phyloP scores from a whole-genome alignment of 2,888 invertebrate species.

The Tricholauxania praeusta region DNA sequence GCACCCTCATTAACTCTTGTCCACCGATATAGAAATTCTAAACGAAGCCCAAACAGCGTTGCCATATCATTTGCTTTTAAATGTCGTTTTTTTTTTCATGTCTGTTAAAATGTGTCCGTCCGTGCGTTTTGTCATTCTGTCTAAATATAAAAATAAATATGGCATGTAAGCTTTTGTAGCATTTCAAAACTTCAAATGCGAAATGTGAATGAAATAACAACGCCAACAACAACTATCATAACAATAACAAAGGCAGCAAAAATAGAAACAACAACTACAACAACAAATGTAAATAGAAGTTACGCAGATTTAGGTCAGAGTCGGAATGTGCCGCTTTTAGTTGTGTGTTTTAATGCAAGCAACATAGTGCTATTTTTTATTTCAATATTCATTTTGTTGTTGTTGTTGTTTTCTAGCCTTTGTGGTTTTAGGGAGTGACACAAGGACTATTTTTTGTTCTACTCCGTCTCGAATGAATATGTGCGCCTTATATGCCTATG shows the following conservation, averaged over 20 bases:
- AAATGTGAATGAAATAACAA: neutral
- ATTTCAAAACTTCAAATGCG: slow-evolving; percentile 4
- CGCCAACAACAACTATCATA: neutral
- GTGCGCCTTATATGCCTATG: too few relatives aligned
- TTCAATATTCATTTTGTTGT: slow-evolving; percentile 4
- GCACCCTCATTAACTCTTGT: too few relatives aligned
- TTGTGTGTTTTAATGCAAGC: slow-evolving; percentile 7
- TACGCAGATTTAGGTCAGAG: slow-evolving; percentile 27
- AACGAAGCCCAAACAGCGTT: too few relatives aligned
- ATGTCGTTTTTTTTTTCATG: too few relatives aligned
- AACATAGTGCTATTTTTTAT: slow-evolving; percentile 8
- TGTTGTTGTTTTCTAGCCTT: slow-evolving; percentile 19
- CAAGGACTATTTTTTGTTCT: neutral
- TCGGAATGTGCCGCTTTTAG: neutral
- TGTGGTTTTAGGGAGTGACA: slow-evolving; percentile 28
- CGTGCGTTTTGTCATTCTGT: neutral
- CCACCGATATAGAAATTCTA: too few relatives aligned
- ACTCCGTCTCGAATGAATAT: neutral
- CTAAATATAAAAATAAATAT: slow-evolving; percentile 1
- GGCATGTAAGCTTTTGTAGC: slow-evolving; percentile 6
- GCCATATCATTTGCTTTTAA: too few relatives aligned
- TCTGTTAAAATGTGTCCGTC: neutral
- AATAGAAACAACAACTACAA: neutral
- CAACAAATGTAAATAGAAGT: slow-evolving; percentile 29
- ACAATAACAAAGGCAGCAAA: neutral